Evolutionary conservation across 2,888 invertebrate species (phyloP), one percentile per base, ranked within the genome.

Genomic region (Eumacrocentrus americanus): DNA sequence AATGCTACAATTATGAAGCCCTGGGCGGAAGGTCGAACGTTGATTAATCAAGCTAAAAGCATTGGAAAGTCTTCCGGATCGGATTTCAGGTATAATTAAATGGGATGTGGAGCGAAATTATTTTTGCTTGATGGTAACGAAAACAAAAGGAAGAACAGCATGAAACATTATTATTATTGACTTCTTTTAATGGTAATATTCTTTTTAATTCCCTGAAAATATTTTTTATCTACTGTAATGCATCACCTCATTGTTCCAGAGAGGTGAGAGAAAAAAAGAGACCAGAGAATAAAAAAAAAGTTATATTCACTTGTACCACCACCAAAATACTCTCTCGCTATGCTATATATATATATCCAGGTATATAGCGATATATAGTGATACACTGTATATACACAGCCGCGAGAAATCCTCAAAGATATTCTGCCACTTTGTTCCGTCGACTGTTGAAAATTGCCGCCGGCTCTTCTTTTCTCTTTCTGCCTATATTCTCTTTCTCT

Each of bases 361-460:
- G 12, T 9, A n/a, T 37, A 22, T 29, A 35, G 20, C 11, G n/a
- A n/a, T n/a, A n/a, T 20, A 5, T 12, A 7, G 4, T 55, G 18
- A 4, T 9, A 2, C 23, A 11, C 4, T 14, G 9, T 22, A 53
- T 18, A 52, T 29, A 14, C 11, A 9, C 11, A 25, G 37, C n/a
- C 37, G 40, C 14, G n/a, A 18, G 14, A 51, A 44, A 62, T 65
- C 46, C 44, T 48, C 12, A 58, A 52, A 57, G 63, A 63, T 61
- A 63, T 61, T 48, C 29, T 44, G 34, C 52, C 56, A 56, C 61
- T 61, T 59, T 56, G 56, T 58, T 50, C 18, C 47, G 25, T 38
- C 34, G 60, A 58, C 58, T 47, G 42, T 57, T 50, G 18, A 57
- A 54, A 61, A 65, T 59, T 60, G 37, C 47, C 37, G 50, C 47